A percentile compares a stretch with the other conserved stretches of the same genome.
Evolutionary conservation across 2,113 vertebrate genomes (phyloP).

Genomic region (Cygnus buccinator): DNA sequence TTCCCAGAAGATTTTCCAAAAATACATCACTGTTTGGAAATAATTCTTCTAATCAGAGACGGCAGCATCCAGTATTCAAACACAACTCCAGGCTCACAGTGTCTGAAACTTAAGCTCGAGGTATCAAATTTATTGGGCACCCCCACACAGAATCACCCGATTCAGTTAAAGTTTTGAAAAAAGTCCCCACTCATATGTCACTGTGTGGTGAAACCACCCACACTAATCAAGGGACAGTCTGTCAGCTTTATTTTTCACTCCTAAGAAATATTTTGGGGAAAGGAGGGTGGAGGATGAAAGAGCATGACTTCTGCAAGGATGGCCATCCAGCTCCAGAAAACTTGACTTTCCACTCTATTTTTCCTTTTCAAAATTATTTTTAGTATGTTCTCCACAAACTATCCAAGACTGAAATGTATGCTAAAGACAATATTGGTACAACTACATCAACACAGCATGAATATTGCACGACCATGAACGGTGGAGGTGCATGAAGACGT

Average conservation of each 20-base stretch:
- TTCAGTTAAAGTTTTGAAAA: background rate
- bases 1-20: background rate
- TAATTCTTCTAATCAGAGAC: background rate
- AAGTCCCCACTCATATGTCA: rapidly evolving
- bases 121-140: rapidly evolving
- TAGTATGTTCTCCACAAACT: background rate
- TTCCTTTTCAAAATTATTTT: background rate
- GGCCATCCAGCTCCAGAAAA: background rate
- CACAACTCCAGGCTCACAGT: rapidly evolving
- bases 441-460: rapidly evolving
- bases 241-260: background rate
- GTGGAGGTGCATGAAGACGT: background rate
- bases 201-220: background rate
- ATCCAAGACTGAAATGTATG: background rate
- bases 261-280: background rate
- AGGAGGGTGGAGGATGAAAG: background rate
- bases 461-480: background rate
- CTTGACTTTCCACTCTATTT: background rate
- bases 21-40: background rate
- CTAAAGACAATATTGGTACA: rapidly evolving
- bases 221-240: background rate
- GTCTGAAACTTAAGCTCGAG: background rate
- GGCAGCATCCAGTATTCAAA: background rate
- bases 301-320: background rate
- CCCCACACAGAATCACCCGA: background rate